Evolutionary conservation across 2,888 invertebrate genomes (phyloP).

Genomic region (Morinoia aosen): DNA sequence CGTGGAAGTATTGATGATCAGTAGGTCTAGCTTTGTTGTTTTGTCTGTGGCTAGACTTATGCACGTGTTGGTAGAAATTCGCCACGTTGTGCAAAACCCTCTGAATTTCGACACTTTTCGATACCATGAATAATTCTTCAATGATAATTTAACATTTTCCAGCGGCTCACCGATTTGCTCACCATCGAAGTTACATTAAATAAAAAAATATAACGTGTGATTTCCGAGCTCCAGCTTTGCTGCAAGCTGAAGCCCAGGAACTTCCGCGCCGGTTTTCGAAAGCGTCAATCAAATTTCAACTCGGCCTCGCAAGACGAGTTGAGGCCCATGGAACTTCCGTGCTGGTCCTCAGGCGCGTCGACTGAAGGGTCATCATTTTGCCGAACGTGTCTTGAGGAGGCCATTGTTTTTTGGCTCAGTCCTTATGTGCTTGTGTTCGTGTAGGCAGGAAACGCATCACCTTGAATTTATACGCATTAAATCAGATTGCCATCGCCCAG

Average conservation of each 20-base stretch:
- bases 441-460: constrained; percentile 26
- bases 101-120: too few relatives aligned
- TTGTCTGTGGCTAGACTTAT: too few relatives aligned
- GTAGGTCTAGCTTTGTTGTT: not conserved
- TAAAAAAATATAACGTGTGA: too few relatives aligned
- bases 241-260: too few relatives aligned
- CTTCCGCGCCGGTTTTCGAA: too few relatives aligned
- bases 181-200: too few relatives aligned
- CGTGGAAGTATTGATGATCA: not conserved
- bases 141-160: too few relatives aligned
- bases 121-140: too few relatives aligned
- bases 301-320: not conserved
- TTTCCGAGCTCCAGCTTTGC: too few relatives aligned
- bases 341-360: not conserved
- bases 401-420: not conserved
- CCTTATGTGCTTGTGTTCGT: constrained; percentile 29
- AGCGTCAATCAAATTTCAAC: not conserved
- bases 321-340: not conserved
- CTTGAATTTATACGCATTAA: constrained; percentile 47
- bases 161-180: too few relatives aligned
- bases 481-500: constrained; percentile 33
- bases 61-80: too few relatives aligned
- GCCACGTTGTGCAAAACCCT: too few relatives aligned
- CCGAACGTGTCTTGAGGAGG: not conserved
- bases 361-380: not conserved